phyloP scores from a whole-genome alignment of 2,797 vertebrate species.

The Melanogrammus aeglefinus region DNA sequence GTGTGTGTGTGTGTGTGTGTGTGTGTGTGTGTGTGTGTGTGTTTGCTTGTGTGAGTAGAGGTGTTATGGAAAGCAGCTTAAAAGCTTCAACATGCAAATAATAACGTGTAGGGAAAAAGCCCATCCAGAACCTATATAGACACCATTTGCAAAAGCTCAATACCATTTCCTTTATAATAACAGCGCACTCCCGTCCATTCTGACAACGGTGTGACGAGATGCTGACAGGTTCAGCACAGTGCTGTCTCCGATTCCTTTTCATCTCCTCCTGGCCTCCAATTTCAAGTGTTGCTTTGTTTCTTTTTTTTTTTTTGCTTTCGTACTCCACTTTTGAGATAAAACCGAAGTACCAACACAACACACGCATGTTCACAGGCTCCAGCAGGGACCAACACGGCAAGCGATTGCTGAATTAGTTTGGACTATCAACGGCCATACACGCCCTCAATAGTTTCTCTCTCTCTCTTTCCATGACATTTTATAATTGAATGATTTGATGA shows the following conservation, averaged over 20 bases:
- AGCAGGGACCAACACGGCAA: not conserved
- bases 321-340: not conserved
- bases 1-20: too few relatives aligned
- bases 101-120: not conserved
- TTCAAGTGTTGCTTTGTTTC: not conserved
- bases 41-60: not conserved
- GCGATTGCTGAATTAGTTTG: not conserved
- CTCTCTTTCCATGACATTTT: not conserved
- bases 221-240: not conserved
- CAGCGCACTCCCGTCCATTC: not conserved
- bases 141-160: not conserved
- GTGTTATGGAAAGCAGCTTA: conserved; percentile 4
- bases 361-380: not conserved
- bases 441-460: not conserved
- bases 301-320: not conserved
- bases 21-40: not conserved
- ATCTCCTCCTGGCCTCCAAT: not conserved
- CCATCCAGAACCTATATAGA: not conserved
- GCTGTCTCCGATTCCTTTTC: not conserved
- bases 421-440: not conserved
- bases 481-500: not conserved
- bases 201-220: not conserved
- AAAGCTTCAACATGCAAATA: conserved; percentile 1
- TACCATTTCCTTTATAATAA: not conserved
- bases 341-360: not conserved